These are phyloP conservation scores for Dysdera silvatica DNA, from an alignment of 1,140 invertebrate genomes.

Conservation along the genomic window DNA sequence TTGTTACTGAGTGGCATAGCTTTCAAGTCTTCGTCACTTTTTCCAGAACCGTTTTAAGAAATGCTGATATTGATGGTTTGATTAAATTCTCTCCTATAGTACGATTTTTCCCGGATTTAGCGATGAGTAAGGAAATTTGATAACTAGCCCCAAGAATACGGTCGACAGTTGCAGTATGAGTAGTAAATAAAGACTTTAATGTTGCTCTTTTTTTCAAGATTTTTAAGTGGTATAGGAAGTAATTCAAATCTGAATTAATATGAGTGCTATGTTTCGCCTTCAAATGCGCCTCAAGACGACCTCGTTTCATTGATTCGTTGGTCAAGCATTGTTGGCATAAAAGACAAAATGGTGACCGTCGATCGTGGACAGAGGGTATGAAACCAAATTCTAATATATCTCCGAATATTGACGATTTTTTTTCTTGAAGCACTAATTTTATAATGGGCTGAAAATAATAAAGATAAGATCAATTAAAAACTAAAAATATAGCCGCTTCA, in stretches of 20 bases:
- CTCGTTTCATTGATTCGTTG: constrained; percentile 18
- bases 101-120: too few relatives aligned
- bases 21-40: constrained; percentile 18
- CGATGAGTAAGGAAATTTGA: constrained; percentile 17
- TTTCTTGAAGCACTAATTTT: constrained; percentile 7
- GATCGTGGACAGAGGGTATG: constrained; percentile 13
- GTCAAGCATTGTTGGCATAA: too few relatives aligned
- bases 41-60: constrained; percentile 34
- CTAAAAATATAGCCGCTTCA: too few relatives aligned
- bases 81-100: constrained; percentile 24
- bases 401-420: constrained; percentile 6
- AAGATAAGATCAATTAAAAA: too few relatives aligned
- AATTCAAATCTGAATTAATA: constrained; percentile 16
- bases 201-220: constrained; percentile 4
- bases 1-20: constrained; percentile 35
- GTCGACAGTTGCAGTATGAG: background rate
- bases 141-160: constrained; percentile 18
- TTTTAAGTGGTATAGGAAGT: background rate
- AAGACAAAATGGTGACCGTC: too few relatives aligned
- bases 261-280: constrained; percentile 12
- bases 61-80: constrained; percentile 30
- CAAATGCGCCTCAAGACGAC: constrained; percentile 13
- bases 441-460: too few relatives aligned
- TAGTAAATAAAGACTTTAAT: constrained; percentile 9
- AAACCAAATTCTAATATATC: constrained; percentile 18